phyloP scores from a whole-genome alignment of 2,113 vertebrate species.

The Petromus typicus region DNA sequence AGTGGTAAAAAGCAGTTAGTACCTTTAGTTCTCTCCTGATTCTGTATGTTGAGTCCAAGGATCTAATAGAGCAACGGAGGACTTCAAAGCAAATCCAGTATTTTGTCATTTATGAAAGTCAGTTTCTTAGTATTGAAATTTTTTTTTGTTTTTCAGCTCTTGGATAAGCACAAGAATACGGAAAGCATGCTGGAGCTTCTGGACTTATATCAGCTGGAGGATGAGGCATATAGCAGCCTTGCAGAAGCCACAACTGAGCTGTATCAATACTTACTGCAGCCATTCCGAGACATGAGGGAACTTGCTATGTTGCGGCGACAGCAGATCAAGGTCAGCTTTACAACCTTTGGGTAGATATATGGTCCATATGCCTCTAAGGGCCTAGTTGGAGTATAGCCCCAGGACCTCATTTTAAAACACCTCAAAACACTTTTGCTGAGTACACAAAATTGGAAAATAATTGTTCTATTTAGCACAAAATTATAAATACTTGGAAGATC shows the following conservation, averaged over 20 bases:
- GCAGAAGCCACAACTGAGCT: conserved; percentile 96
- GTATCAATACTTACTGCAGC: conserved; percentile 98
- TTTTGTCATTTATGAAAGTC: background rate
- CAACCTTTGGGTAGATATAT: background rate
- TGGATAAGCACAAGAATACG: conserved; percentile 95
- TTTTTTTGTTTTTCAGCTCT: conserved; percentile 86
- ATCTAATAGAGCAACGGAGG: background rate
- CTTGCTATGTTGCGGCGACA: conserved; percentile 97
- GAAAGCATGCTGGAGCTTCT: conserved; percentile 98
- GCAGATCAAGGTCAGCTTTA: conserved; percentile 96
- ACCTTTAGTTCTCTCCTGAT: background rate
- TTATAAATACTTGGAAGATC: background rate
- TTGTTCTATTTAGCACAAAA: background rate
- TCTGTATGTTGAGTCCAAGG: background rate
- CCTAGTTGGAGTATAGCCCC: background rate
- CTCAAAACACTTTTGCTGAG: background rate
- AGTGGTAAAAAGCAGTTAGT: background rate
- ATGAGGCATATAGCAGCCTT: conserved; percentile 93
- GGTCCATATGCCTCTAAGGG: background rate
- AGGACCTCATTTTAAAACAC: conserved; percentile 18
- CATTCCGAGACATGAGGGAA: conserved; percentile 98
- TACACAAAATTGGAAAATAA: background rate
- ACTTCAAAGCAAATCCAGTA: background rate
- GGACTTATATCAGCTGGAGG: conserved; percentile 95
- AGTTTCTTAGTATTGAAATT: conserved; percentile 36